phyloP scores from a whole-genome alignment of 23 tunicate species.

The Clavelina lepadiformis region DNA sequence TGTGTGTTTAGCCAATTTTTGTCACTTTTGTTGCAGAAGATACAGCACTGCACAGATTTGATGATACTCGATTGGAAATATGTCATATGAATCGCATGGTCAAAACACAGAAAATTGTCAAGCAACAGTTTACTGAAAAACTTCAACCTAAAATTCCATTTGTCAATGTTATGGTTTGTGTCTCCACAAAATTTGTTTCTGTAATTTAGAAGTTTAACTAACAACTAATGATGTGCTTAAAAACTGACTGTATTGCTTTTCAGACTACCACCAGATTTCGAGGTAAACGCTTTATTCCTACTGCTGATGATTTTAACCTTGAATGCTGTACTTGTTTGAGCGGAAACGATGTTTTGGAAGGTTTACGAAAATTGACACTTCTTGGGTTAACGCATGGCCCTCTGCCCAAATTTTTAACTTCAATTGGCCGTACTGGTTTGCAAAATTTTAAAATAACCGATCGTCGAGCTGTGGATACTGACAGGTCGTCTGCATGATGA shows the following conservation, averaged over 20 bases:
- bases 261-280: constrained; percentile 40
- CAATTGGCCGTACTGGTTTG: too few relatives aligned
- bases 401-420: constrained; percentile 38
- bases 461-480: too few relatives aligned
- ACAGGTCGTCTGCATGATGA: too few relatives aligned
- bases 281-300: constrained; percentile 17
- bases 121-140: constrained; percentile 21
- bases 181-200: too few relatives aligned
- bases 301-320: too few relatives aligned
- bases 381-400: constrained; percentile 7
- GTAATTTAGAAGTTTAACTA: too few relatives aligned
- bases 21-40: constrained; percentile 5
- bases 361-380: constrained; percentile 23
- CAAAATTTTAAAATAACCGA: too few relatives aligned
- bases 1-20: too few relatives aligned
- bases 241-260: background rate
- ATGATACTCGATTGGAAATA: constrained; percentile 18
- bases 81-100: background rate
- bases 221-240: background rate
- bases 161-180: constrained; percentile 13
- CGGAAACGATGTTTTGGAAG: constrained; percentile 44
- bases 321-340: constrained; percentile 20
- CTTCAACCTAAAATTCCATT: constrained; percentile 20
- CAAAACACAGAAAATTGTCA: background rate
- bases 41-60: background rate